Percentiles rank a stretch among this genome's conserved stretches.
These are phyloP conservation scores for Zygothrica quintamaculata DNA, from an alignment of 2,888 invertebrate genomes.

Conservation along the genomic window DNA sequence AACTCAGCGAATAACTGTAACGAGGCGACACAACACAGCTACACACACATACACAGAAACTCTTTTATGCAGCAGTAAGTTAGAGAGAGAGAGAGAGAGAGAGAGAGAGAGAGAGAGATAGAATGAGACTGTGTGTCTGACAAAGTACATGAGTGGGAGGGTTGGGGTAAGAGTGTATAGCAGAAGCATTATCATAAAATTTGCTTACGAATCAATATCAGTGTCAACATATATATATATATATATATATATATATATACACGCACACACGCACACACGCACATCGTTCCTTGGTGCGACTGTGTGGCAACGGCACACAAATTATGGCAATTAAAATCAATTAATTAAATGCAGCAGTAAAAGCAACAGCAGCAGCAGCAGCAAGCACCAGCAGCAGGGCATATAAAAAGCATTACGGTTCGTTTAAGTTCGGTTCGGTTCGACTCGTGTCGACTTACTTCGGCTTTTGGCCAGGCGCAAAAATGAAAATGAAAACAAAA, in stretches of 20 bases:
- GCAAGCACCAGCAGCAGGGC: slow-evolving; percentile 27
- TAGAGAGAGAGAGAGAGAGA: not conserved
- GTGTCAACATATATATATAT: slow-evolving; percentile 43
- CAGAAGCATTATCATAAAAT: slow-evolving; percentile 69
- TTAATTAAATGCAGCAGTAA: slow-evolving; percentile 80
- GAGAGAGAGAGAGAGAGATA: slow-evolving; percentile 19
- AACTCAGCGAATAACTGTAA: slow-evolving; percentile 76
- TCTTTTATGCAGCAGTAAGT: not conserved
- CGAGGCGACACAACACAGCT: slow-evolving; percentile 49
- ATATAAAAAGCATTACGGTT: slow-evolving; percentile 54
- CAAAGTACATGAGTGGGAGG: not conserved
- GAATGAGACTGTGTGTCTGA: too few species aligned
- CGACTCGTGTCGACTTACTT: slow-evolving; percentile 16
- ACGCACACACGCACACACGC: slow-evolving; percentile 27
- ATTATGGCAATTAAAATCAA: slow-evolving; percentile 82
- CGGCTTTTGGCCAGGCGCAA: slow-evolving; percentile 43
- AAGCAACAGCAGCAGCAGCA: slow-evolving; percentile 34
- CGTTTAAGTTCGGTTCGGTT: slow-evolving; percentile 32
- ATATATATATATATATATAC: slow-evolving; percentile 15
- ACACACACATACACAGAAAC: slow-evolving; percentile 7
- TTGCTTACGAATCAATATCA: slow-evolving; percentile 79
- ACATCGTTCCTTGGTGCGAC: slow-evolving; percentile 72
- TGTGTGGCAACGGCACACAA: slow-evolving; percentile 80
- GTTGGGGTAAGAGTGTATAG: not conserved
- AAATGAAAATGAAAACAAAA: slow-evolving; percentile 27